Percentiles rank a stretch among this genome's conserved stretches.
Conservation (phyloP, 2,888 invertebrate species). For the Acanthosepion lycidas region DNA sequence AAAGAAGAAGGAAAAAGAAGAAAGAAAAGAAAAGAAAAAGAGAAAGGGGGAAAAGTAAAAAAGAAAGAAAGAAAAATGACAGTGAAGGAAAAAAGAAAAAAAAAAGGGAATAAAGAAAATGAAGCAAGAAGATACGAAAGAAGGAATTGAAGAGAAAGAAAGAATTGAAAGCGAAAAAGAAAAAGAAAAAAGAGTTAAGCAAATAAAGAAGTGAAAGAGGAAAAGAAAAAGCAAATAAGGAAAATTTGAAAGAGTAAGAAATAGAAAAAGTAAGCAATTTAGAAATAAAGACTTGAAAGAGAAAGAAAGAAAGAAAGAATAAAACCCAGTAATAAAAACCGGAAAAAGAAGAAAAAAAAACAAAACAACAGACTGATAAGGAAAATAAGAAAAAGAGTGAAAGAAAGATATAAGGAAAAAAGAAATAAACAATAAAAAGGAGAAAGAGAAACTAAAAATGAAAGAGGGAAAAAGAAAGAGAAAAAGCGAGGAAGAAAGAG, state of each 20-base stretch:
- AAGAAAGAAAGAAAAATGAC: too few relatives aligned
- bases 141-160: too few relatives aligned
- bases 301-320: background rate
- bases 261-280: background rate
- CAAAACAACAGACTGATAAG: background rate
- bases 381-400: background rate
- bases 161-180: background rate
- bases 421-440: too few relatives aligned
- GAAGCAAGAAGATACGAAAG: too few relatives aligned
- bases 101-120: too few relatives aligned
- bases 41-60: too few relatives aligned
- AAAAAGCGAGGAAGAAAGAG: too few relatives aligned
- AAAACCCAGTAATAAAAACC: background rate
- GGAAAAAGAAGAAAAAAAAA: background rate
- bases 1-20: too few relatives aligned
- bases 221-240: background rate
- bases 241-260: background rate
- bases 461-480: too few relatives aligned
- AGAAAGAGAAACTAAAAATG: too few relatives aligned
- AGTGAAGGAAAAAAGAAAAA: too few relatives aligned
- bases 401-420: background rate
- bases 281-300: background rate
- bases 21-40: too few relatives aligned
- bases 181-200: background rate
- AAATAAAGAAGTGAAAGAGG: background rate